Evolutionary conservation across 2,797 vertebrate species (phyloP).

Genomic region (Pseudochaenichthys georgianus): DNA sequence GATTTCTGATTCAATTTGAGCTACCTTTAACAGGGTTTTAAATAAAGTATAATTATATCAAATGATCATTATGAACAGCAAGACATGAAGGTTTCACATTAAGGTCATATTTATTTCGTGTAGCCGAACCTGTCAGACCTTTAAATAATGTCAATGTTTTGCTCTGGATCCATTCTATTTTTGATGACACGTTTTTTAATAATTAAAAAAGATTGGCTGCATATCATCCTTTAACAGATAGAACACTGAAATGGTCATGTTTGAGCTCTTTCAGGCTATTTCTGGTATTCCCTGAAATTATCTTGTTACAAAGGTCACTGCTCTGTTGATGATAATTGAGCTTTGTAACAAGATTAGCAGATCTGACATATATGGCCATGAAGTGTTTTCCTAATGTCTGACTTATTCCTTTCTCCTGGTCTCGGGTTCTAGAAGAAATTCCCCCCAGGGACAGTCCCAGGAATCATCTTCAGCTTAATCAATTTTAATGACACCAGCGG

Average conservation of each 20-base stretch:
- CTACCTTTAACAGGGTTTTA: neutral
- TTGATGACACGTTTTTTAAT: constrained; percentile 3
- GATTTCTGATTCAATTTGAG: constrained; percentile 6
- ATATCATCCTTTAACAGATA: neutral
- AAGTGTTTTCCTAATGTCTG: neutral
- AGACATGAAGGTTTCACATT: neutral
- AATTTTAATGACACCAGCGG: constrained; percentile 38
- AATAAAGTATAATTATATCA: neutral
- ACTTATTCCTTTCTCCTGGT: constrained; percentile 10
- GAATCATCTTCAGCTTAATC: constrained; percentile 36
- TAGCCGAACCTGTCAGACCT: neutral
- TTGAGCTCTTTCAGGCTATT: neutral
- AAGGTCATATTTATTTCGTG: constrained; percentile 11
- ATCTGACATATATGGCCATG: neutral
- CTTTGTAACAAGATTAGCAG: too few species aligned
- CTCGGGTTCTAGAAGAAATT: constrained; percentile 31
- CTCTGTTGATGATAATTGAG: too few species aligned
- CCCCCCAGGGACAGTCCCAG: constrained; percentile 38
- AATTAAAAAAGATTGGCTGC: neutral
- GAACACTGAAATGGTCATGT: neutral
- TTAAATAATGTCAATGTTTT: constrained; percentile 22
- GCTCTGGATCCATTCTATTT: neutral
- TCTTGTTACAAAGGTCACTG: constrained; percentile 28
- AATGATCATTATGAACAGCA: neutral
- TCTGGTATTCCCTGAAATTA: neutral